These are phyloP conservation scores for Leptinotarsa texana DNA, from an alignment of 1,140 invertebrate species.

Conservation along the genomic window DNA sequence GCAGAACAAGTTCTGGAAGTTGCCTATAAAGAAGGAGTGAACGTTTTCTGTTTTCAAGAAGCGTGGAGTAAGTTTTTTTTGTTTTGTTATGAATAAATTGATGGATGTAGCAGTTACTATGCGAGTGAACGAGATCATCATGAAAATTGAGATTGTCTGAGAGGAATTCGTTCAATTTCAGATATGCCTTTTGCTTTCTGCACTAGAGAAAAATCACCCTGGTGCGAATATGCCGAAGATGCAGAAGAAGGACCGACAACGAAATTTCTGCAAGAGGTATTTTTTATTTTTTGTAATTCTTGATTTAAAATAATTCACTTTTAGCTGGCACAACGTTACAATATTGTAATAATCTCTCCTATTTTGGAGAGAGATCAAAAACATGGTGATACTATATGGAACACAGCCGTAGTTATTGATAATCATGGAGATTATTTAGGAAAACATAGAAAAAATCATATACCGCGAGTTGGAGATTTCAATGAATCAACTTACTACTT, in stretches of 20 bases:
- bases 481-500: slow-evolving; percentile 99
- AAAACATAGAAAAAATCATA: slow-evolving; percentile 98
- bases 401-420: slow-evolving; percentile 93
- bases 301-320: neutral
- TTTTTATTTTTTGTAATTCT: neutral
- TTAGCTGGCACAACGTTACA: slow-evolving; percentile 80
- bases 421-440: slow-evolving; percentile 86
- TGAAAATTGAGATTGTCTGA: too few relatives aligned
- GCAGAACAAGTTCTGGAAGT: slow-evolving; percentile 77
- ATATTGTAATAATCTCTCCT: slow-evolving; percentile 95
- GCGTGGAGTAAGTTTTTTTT: slow-evolving; percentile 81
- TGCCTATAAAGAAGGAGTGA: slow-evolving; percentile 79
- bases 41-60: slow-evolving; percentile 95
- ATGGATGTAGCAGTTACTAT: too few relatives aligned
- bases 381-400: slow-evolving; percentile 92
- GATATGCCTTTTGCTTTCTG: slow-evolving; percentile 99
- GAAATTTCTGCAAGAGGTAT: slow-evolving; percentile 63
- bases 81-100: too few relatives aligned
- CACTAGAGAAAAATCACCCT: slow-evolving; percentile 93
- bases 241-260: slow-evolving; percentile 85
- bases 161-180: slow-evolving; percentile 54
- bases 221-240: slow-evolving; percentile 96
- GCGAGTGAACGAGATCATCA: too few relatives aligned
- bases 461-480: slow-evolving; percentile 96
- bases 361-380: slow-evolving; percentile 91